Percentiles rank a stretch among this genome's conserved stretches.
Evolutionary conservation across 2,888 invertebrate species (phyloP).

Genomic region (Brachyptera putata): DNA sequence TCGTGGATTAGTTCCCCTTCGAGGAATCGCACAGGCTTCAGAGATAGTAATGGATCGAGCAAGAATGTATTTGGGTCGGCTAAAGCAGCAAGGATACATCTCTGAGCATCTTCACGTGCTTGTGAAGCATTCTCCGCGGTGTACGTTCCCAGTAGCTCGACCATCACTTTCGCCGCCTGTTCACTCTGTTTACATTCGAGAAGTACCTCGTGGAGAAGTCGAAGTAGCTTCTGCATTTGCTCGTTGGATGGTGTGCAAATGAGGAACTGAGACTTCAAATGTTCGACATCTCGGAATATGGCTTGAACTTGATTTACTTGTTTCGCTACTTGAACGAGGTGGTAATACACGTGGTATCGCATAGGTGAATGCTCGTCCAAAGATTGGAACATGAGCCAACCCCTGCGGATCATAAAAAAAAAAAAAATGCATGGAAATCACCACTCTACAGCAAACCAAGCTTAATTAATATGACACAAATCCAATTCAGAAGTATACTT

Average conservation of each 20-base stretch:
- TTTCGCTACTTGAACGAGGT: constrained; percentile 83
- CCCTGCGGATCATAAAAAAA: constrained; percentile 46
- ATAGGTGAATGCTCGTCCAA: constrained; percentile 77
- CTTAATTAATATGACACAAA: too few relatives aligned
- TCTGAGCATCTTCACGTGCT: constrained; percentile 93
- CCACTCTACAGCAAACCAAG: not conserved
- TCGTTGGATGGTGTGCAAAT: constrained; percentile 78
- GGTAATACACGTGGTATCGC: constrained; percentile 89
- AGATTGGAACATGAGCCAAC: constrained; percentile 91
- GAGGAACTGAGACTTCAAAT: constrained; percentile 74
- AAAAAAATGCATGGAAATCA: not conserved
- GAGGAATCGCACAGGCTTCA: constrained; percentile 92
- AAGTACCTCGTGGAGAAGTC: constrained; percentile 83
- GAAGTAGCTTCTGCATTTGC: constrained; percentile 86
- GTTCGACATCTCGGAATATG: constrained; percentile 80
- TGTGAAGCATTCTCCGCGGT: constrained; percentile 95
- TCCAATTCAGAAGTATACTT: constrained; percentile 54
- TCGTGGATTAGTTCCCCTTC: constrained; percentile 95
- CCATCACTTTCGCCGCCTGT: constrained; percentile 93
- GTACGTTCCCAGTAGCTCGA: constrained; percentile 92
- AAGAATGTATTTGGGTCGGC: constrained; percentile 94
- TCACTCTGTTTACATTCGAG: constrained; percentile 86
- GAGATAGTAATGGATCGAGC: constrained; percentile 85
- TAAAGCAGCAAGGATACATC: constrained; percentile 91
- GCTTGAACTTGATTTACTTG: constrained; percentile 80